phyloP scores from a whole-genome alignment of 2,888 invertebrate species.

The Drosophila bunnanda region DNA sequence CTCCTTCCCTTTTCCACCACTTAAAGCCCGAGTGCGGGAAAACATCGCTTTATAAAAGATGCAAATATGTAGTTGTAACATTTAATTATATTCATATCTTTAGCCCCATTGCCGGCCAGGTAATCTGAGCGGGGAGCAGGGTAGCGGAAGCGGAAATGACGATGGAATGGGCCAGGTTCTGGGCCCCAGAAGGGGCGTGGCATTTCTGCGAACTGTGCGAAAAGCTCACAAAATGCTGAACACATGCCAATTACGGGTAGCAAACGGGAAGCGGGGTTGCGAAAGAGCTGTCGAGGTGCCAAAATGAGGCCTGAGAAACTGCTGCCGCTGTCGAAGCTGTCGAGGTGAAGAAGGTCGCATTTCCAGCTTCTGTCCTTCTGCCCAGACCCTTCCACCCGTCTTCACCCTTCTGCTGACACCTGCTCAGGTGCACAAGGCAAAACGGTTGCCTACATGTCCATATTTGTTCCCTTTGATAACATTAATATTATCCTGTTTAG shows the following conservation, averaged over 20 bases:
- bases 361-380: conserved; percentile 23
- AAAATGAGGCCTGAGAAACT: conserved; percentile 69
- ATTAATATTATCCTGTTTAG: conserved; percentile 1
- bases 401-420: conserved; percentile 19
- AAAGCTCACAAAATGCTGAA: conserved; percentile 78
- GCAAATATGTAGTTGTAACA: conserved; percentile 79
- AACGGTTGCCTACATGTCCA: not conserved
- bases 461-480: not conserved
- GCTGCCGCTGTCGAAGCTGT: conserved; percentile 41
- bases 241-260: conserved; percentile 76
- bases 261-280: conserved; percentile 17
- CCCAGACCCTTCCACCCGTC: not conserved
- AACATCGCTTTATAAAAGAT: conserved; percentile 66
- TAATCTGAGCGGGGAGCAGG: conserved; percentile 65
- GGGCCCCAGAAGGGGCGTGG: conserved; percentile 23
- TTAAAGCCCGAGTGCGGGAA: conserved; percentile 20
- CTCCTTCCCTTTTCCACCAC: not conserved
- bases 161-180: not conserved
- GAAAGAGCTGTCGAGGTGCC: conserved; percentile 74
- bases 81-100: conserved; percentile 78
- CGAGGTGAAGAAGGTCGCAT: conserved; percentile 57
- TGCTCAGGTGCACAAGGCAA: conserved; percentile 6
- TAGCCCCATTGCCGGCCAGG: conserved; percentile 64
- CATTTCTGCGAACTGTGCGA: conserved; percentile 71
- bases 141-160: conserved; percentile 9